Base-by-base conservation (phyloP, 2,888 invertebrate species). In the Pedicia rivosa region DNA sequence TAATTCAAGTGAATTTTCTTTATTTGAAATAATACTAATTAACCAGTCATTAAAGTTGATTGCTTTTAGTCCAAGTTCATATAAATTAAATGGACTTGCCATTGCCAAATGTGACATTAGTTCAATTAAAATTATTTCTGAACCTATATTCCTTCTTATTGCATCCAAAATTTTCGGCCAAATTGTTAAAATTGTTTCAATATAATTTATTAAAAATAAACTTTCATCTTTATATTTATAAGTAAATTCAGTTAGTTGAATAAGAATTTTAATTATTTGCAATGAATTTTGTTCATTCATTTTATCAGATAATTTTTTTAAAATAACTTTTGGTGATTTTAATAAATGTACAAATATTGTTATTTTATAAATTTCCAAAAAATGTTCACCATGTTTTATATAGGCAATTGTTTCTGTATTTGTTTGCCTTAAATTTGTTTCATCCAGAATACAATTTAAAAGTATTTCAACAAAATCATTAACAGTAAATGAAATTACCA, bases 321-420 rank as follows among this genome's bases (percentile, higher is more conserved):
- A 42, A 3, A 52, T 52, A 28, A 46, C 36, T 20, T 43, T 43
- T 5, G 19, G 44, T 36, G 26, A 45, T 45, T 16, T 44, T 44
- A 38, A 7, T 35, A 43, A n/a, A 22, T 49, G 52, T 5, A 41
- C 41, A 31, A 51, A 51, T 28, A 64, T 48, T 2, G 48, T 42
- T 7, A 40, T 39, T 35, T 52, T 52, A 25, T 57, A 63, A 3
- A 41, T 44, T 26, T 48, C 47, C 13, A 57, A 41, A 43, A 62
- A 64, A 40, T 58, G 47, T 40, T 55, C 51, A 2, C 63, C 62
- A 35, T 59, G 53, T 9, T 44, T 44, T 2, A 55, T 44, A 27
- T 7, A 27, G 12, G 6, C 6, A 7, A 12, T 40, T 12, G 20
- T 47, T 5, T 43, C 45, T 2, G 38, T 40, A 13, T 48, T 39